A percentile compares a stretch with the other conserved stretches of the same genome.
phyloP scores from a whole-genome alignment of 2,113 vertebrate species.

The Petaurus breviceps region DNA sequence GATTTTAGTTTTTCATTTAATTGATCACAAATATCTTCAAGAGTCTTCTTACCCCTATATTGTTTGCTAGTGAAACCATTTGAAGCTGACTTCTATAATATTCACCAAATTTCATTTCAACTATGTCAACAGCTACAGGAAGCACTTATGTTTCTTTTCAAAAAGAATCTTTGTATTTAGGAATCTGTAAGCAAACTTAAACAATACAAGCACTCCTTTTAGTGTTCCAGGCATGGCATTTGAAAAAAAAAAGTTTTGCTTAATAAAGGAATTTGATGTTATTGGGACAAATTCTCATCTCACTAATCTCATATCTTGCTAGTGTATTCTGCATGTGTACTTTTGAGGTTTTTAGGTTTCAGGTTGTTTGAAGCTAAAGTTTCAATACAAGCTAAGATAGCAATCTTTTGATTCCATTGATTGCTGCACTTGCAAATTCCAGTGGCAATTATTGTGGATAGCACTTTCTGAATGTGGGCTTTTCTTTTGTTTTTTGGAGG shows the following conservation, averaged over 20 bases:
- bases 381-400: not conserved
- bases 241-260: not conserved
- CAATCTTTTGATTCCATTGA: not conserved
- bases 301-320: not conserved
- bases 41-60: not conserved
- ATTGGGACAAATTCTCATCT: not conserved
- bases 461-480: not conserved
- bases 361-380: not conserved
- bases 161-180: not conserved
- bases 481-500: not conserved
- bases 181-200: not conserved
- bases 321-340: too few species aligned
- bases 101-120: not conserved
- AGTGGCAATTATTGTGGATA: not conserved
- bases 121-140: not conserved
- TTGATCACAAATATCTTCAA: not conserved
- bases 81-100: not conserved
- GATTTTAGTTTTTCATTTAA: not conserved
- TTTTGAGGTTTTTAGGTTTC: not conserved
- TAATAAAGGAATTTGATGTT: not conserved
- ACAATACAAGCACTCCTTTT: not conserved
- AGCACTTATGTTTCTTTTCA: not conserved
- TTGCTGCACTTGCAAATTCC: not conserved
- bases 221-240: not conserved
- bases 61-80: not conserved